These are phyloP conservation scores for Dasyprocta punctata DNA, from an alignment of 2,113 vertebrate species.

Conservation along the genomic window DNA sequence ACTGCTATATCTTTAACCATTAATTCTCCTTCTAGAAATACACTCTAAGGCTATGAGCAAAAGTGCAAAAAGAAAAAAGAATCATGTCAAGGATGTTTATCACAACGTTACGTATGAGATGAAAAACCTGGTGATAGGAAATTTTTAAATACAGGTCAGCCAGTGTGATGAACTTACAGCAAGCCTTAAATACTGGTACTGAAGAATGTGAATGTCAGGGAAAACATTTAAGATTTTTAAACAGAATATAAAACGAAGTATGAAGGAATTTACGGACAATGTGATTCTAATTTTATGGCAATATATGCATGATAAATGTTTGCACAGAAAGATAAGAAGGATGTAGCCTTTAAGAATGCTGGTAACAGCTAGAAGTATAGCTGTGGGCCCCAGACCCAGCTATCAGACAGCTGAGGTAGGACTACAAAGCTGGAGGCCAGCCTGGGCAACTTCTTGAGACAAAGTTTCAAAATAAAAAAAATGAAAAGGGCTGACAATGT, in stretches of 20 bases:
- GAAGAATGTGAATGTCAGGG: background rate
- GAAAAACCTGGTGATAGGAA: background rate
- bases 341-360: background rate
- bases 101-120: background rate
- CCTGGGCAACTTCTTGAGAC: background rate
- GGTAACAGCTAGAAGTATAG: too few relatives aligned
- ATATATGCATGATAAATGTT: background rate
- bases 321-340: background rate
- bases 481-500: background rate
- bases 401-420: background rate
- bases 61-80: background rate
- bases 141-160: background rate
- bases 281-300: background rate
- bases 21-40: slow-evolving; percentile 29
- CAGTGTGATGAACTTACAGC: background rate
- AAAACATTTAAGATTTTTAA: slow-evolving; percentile 27
- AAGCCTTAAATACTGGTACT: background rate
- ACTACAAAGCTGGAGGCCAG: background rate
- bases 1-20: background rate
- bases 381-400: too few relatives aligned
- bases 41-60: background rate
- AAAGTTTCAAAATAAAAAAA: background rate
- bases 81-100: background rate
- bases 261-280: background rate
- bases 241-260: background rate